These are phyloP conservation scores for Folsomia manolachei DNA, from an alignment of 2,888 invertebrate genomes.

Conservation along the genomic window DNA sequence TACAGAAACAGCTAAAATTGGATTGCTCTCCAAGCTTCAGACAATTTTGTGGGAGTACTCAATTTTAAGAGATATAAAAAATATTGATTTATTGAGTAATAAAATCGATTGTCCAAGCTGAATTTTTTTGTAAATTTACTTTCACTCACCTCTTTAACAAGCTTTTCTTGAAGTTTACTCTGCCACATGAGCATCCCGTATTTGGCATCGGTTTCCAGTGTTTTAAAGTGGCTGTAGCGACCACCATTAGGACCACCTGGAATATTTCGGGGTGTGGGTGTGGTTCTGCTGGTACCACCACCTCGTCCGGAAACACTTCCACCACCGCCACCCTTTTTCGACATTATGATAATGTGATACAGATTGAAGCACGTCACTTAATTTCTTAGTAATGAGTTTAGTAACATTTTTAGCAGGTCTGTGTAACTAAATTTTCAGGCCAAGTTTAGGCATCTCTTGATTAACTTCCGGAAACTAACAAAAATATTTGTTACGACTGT, in stretches of 20 bases:
- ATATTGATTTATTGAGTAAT: neutral
- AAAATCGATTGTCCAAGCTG: neutral
- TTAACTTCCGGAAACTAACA: too few relatives aligned
- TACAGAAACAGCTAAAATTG: too few relatives aligned
- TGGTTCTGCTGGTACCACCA: neutral
- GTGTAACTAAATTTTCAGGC: too few relatives aligned
- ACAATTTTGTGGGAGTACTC: neutral
- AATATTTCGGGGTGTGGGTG: too few relatives aligned
- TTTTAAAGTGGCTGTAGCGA: slow-evolving; percentile 14
- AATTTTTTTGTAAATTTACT: neutral
- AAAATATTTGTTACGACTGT: too few relatives aligned
- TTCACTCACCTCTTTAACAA: slow-evolving; percentile 35
- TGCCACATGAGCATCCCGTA: slow-evolving; percentile 45
- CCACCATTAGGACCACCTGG: neutral
- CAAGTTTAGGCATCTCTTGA: too few relatives aligned
- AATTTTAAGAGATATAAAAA: neutral
- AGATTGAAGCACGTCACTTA: neutral
- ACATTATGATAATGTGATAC: neutral
- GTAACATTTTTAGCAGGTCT: too few relatives aligned
- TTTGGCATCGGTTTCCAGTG: slow-evolving; percentile 10
- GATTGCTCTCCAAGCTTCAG: too few relatives aligned
- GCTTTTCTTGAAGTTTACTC: slow-evolving; percentile 39
- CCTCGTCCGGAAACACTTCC: neutral
- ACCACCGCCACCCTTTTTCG: neutral
- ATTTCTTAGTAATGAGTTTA: too few relatives aligned